Conservation (phyloP, 2,888 invertebrate genomes). For the Stegana nigrithorax region DNA sequence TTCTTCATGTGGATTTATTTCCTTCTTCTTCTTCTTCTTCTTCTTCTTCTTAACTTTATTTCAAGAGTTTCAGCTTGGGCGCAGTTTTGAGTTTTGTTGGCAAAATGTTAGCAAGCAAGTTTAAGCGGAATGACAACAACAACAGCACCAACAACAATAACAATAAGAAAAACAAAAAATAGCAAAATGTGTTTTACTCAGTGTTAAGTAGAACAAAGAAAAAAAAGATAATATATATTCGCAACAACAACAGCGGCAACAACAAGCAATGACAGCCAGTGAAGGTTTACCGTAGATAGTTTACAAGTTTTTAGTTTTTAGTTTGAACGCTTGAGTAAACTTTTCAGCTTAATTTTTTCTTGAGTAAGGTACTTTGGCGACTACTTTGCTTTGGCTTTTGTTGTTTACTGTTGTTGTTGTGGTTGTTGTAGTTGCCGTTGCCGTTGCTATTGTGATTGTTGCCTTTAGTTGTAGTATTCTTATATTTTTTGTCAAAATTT, state of each 20-base stretch:
- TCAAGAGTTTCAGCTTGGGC: no score
- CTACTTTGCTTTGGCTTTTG: constrained; percentile 23
- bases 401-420: constrained; percentile 8
- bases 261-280: no score
- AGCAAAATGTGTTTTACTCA: neutral
- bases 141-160: neutral
- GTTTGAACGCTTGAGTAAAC: constrained; percentile 27
- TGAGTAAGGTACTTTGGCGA: no score
- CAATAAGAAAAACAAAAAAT: neutral
- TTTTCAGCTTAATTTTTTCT: constrained; percentile 41
- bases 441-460: constrained; percentile 20
- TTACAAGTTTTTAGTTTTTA: constrained; percentile 9
- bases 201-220: no score
- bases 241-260: neutral
- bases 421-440: constrained; percentile 19
- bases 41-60: no score
- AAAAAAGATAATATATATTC: no score
- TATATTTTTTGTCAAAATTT: neutral
- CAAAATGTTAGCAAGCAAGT: no score
- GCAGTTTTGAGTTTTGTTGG: no score
- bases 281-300: neutral
- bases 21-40: no score
- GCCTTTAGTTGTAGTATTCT: constrained; percentile 27
- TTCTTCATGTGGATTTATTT: no score
- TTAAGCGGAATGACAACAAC: neutral